Evolutionary conservation across 2,113 vertebrate species (phyloP).

Genomic region (Gila orcuttii): DNA sequence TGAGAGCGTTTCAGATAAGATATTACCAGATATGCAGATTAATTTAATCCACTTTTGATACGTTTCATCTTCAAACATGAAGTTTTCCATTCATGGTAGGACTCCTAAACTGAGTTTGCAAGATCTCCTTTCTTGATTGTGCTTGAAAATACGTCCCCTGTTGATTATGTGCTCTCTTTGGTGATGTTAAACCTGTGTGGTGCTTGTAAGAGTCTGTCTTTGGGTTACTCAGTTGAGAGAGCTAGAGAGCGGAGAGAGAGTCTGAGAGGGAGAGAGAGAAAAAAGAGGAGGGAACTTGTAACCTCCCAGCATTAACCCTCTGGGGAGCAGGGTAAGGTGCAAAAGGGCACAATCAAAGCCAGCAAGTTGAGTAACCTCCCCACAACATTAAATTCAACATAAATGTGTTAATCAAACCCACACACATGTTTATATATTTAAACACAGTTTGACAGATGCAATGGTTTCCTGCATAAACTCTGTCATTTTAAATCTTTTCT

Average conservation of each 20-base stretch:
- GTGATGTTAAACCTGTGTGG: slow-evolving; percentile 25
- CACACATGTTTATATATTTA: neutral
- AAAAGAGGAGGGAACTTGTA: slow-evolving; percentile 61
- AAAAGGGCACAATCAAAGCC: slow-evolving; percentile 58
- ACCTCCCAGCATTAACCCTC: slow-evolving; percentile 66
- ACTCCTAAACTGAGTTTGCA: neutral
- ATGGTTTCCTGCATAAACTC: neutral
- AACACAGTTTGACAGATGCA: slow-evolving; percentile 28
- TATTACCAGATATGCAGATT: slow-evolving; percentile 51
- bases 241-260: slow-evolving; percentile 20
- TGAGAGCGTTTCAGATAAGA: slow-evolving; percentile 47
- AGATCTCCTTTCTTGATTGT: neutral
- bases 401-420: slow-evolving; percentile 39
- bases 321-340: slow-evolving; percentile 71
- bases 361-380: neutral
- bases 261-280: slow-evolving; percentile 48
- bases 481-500: slow-evolving; percentile 20
- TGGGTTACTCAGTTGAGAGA: slow-evolving; percentile 13
- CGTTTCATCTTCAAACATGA: slow-evolving; percentile 23
- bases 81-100: slow-evolving; percentile 20
- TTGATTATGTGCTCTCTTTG: neutral
- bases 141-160: slow-evolving; percentile 23
- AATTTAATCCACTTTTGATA: slow-evolving; percentile 53
- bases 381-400: slow-evolving; percentile 12
- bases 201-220: slow-evolving; percentile 24